Base-by-base conservation (phyloP, 2,797 vertebrate species). In the Crocodylus rhombifer region DNA sequence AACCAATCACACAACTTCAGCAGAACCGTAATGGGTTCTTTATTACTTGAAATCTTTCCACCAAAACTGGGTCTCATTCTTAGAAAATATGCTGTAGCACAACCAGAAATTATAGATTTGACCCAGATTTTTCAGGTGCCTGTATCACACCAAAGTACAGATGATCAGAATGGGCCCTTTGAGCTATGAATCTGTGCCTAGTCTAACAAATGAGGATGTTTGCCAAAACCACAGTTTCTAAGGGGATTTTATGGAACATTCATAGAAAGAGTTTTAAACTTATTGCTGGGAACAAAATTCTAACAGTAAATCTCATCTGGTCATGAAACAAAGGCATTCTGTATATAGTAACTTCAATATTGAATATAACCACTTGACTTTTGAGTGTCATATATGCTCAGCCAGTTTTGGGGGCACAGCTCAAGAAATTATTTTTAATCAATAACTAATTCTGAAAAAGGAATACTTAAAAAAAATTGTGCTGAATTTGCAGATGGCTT, bases 381-480 rank as follows among this genome's bases (percentile, higher is more conserved):
- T 87, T 51, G 2, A 87, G 73, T 25, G 14, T 51, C 58, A 81
- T 2, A 36, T 71, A 69, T 2, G 84, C 86, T 92, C 56, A 65
- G 62, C 64, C 21, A 23, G 5, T 25, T 90, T 87, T 1, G 86
- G 9, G 9, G 78, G 11, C 17, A 77, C 57, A 89, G 73, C 86
- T 74, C 20, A 88, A 90, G 42, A 20, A 87, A 76, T 60, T 62
- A 42, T 42, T 86, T 28, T 18, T 75, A 94, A 92, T 77, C 88
- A 88, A 56, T 84, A 71, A 87, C 75, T 20, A 7, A 20, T 60
- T 81, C 36, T 67, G 79, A 85, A 89, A 90, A 67, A 6, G 36
- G 16, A 83, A 75, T 33, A 1, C 6, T 91, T 67, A 63, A 79
- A 87, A 42, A 74, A 36, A 28, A 84, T 11, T 36, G 2, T 60